phyloP scores from a whole-genome alignment of 2,113 vertebrate genomes.

The Oncorhynchus nerka region DNA sequence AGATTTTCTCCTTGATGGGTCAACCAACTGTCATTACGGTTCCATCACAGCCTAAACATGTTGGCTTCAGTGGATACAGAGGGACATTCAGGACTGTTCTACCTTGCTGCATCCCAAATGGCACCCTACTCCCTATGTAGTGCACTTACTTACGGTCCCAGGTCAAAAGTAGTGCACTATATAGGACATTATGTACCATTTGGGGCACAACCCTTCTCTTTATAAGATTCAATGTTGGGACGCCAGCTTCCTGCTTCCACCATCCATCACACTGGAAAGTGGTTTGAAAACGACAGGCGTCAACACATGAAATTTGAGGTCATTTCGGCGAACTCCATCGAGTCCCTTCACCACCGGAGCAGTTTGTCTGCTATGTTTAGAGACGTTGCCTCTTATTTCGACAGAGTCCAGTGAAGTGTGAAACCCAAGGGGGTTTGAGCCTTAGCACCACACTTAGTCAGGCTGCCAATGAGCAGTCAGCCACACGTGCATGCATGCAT shows the following conservation, averaged over 20 bases:
- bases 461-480: neutral
- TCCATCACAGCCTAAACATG: too few relatives aligned
- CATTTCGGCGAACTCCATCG: conserved; percentile 15
- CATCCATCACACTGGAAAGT: conserved; percentile 18
- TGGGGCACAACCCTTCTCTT: too few relatives aligned
- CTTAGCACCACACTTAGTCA: neutral
- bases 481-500: neutral
- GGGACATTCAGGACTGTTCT: too few relatives aligned
- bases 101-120: too few relatives aligned
- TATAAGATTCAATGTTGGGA: too few relatives aligned
- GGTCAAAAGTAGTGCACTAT: too few relatives aligned
- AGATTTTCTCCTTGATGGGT: too few relatives aligned
- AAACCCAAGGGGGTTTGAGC: conserved; percentile 19
- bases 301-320: neutral
- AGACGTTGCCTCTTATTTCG: conserved; percentile 26
- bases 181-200: too few relatives aligned
- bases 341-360: conserved; percentile 12
- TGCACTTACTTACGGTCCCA: too few relatives aligned
- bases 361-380: conserved; percentile 28
- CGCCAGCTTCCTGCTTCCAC: neutral
- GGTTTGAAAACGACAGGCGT: neutral
- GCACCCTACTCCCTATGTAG: too few relatives aligned
- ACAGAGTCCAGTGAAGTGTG: conserved; percentile 24
- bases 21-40: too few relatives aligned
- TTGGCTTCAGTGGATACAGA: too few relatives aligned